Evolutionary conservation across 2,888 invertebrate genomes (phyloP).

Genomic region (Mythimna ferrago): DNA sequence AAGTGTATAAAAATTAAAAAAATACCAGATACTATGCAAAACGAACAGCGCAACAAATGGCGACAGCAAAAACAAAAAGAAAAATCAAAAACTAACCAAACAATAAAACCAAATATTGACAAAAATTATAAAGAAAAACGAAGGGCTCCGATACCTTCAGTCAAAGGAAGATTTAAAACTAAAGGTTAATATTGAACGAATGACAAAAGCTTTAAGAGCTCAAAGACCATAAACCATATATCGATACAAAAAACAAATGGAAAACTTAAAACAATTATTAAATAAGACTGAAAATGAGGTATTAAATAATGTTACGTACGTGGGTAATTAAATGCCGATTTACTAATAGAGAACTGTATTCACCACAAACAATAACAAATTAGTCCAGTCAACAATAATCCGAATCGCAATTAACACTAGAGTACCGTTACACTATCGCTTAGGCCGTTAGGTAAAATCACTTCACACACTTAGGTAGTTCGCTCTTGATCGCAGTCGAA

Average conservation of each 20-base stretch:
- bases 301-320: too few relatives aligned
- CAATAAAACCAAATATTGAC: constrained; percentile 11
- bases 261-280: constrained; percentile 24
- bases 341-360: too few relatives aligned
- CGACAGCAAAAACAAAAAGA: constrained; percentile 13
- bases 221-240: constrained; percentile 27
- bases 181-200: constrained; percentile 19
- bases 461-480: too few relatives aligned
- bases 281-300: constrained; percentile 20
- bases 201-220: constrained; percentile 25
- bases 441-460: too few relatives aligned
- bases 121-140: constrained; percentile 10
- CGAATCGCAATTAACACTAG: too few relatives aligned
- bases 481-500: too few relatives aligned
- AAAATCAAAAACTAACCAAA: constrained; percentile 9
- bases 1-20: not conserved
- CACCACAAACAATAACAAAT: too few relatives aligned
- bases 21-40: constrained; percentile 11
- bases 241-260: constrained; percentile 29
- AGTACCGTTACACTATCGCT: too few relatives aligned
- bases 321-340: too few relatives aligned
- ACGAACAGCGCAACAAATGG: constrained; percentile 12
- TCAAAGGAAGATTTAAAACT: constrained; percentile 26
- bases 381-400: too few relatives aligned
- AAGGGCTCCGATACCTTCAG: constrained; percentile 16